Percentiles rank a stretch among this genome's conserved stretches.
Evolutionary conservation across 2,888 invertebrate species (phyloP).

Genomic region (Pocota personata): DNA sequence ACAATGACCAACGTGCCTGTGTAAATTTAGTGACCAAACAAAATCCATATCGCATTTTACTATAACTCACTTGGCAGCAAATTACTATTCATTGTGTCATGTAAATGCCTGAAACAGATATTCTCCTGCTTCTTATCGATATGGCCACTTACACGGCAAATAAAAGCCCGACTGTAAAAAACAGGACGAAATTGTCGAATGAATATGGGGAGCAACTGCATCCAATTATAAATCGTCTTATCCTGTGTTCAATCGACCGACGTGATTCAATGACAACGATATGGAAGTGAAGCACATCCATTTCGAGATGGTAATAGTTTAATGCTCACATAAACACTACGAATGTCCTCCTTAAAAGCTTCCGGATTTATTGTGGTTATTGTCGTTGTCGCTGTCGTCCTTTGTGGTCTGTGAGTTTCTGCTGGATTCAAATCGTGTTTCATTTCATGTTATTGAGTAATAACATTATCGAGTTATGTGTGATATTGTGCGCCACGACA

Average conservation of each 20-base stretch:
- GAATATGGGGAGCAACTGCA: conserved; percentile 43
- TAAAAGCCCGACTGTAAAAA: conserved; percentile 41
- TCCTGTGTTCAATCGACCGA: conserved; percentile 48
- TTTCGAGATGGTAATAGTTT: conserved; percentile 44
- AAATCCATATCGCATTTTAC: conserved; percentile 14
- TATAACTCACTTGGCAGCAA: conserved; percentile 58
- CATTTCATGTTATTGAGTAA: conserved; percentile 55
- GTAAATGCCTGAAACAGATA: conserved; percentile 64
- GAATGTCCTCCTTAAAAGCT: conserved; percentile 59
- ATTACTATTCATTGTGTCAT: conserved; percentile 68
- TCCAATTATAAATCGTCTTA: conserved; percentile 64
- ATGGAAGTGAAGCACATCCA: conserved; percentile 26
- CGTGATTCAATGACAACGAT: conserved; percentile 32
- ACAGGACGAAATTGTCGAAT: conserved; percentile 31
- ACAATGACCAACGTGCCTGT: conserved; percentile 2
- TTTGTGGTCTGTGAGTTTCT: not conserved
- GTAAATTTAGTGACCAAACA: conserved; percentile 42
- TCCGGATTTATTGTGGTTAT: conserved; percentile 45
- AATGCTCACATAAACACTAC: conserved; percentile 60
- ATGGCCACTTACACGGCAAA: conserved; percentile 48
- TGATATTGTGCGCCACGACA: not conserved
- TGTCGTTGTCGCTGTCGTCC: not conserved
- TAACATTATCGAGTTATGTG: conserved; percentile 40
- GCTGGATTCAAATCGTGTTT: conserved; percentile 27
- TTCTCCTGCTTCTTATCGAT: conserved; percentile 1